Percentiles rank a stretch among this genome's conserved stretches.
These are phyloP conservation scores for Syndactyla subalaris DNA, from an alignment of 2,797 vertebrate species.

Conservation along the genomic window DNA sequence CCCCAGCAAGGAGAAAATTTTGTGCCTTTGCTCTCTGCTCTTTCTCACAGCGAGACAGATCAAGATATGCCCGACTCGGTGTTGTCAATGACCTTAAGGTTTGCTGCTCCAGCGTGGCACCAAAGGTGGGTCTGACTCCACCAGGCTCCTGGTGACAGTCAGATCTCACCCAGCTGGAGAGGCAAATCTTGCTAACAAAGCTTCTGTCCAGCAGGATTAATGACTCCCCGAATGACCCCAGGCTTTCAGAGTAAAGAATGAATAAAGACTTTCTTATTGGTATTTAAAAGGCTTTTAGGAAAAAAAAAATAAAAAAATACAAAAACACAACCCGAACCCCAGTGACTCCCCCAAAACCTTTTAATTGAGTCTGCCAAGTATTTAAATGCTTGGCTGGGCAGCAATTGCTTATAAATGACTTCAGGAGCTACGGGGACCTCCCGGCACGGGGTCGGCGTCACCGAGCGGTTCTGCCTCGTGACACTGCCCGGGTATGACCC, in stretches of 20 bases:
- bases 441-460: not conserved
- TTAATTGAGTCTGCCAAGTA: constrained; percentile 43
- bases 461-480: not conserved
- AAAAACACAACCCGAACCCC: not conserved
- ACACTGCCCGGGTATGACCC: not conserved
- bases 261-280: constrained; percentile 34
- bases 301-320: not conserved
- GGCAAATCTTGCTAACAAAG: constrained; percentile 33
- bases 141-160: not conserved
- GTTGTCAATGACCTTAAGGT: not conserved
- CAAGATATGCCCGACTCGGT: not conserved
- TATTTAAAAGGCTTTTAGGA: constrained; percentile 36
- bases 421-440: not conserved
- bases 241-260: not conserved
- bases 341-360: not conserved
- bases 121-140: not conserved
- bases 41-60: not conserved
- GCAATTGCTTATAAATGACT: constrained; percentile 48
- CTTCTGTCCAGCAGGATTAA: constrained; percentile 62
- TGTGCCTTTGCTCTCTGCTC: too few species aligned
- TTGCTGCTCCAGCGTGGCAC: not conserved
- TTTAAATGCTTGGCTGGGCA: constrained; percentile 44
- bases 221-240: not conserved
- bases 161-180: not conserved
- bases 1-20: not conserved